phyloP scores from a whole-genome alignment of 2,113 vertebrate genomes.

The Puma concolor region DNA sequence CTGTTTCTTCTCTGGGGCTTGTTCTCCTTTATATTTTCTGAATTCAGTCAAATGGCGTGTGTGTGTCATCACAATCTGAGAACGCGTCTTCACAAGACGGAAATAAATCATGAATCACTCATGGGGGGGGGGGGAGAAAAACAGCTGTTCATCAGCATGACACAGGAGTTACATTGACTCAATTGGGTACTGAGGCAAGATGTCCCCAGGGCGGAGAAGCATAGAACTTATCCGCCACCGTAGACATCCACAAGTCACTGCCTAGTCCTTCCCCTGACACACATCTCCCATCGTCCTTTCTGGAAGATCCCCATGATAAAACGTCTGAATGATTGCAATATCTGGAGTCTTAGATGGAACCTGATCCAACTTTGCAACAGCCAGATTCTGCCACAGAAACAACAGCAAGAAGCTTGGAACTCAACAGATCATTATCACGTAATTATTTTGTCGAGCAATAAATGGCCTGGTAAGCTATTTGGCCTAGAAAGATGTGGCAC shows the following conservation, averaged over 20 bases:
- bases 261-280: neutral
- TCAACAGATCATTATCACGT: neutral
- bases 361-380: neutral
- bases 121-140: neutral
- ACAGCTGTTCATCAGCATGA: neutral
- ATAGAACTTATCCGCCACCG: neutral
- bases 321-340: neutral
- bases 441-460: neutral
- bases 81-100: slow-evolving; percentile 27
- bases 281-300: neutral
- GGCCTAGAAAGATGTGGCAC: neutral
- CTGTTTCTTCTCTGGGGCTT: neutral
- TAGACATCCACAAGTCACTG: neutral
- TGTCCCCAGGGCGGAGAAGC: neutral
- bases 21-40: slow-evolving; percentile 43
- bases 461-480: neutral
- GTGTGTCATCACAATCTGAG: slow-evolving; percentile 49
- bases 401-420: neutral
- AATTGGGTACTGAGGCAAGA: neutral
- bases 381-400: neutral
- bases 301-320: neutral
- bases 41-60: slow-evolving; percentile 45
- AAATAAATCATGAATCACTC: slow-evolving; percentile 50
- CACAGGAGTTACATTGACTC: neutral
- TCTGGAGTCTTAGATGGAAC: neutral